Conservation (phyloP, 2,113 vertebrate genomes). For the Charadrius vociferus region DNA sequence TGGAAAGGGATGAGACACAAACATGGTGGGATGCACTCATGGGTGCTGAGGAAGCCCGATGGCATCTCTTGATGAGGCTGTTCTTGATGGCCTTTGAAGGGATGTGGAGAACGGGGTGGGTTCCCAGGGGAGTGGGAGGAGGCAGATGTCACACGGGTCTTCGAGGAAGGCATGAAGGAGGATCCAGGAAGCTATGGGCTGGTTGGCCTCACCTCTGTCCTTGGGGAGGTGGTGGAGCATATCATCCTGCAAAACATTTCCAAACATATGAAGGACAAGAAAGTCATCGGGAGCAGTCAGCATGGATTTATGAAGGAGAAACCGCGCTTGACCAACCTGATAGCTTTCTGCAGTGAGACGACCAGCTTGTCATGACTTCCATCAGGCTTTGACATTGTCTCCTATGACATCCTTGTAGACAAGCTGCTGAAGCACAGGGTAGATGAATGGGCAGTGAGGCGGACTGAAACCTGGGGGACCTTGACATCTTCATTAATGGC, state of each 20-base stretch:
- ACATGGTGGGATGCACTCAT: accelerated
- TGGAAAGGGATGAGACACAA: background rate
- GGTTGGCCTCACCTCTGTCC: accelerated
- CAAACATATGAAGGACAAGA: background rate
- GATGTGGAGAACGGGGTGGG: accelerated
- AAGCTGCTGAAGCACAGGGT: background rate
- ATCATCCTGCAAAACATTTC: background rate
- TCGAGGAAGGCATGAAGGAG: background rate
- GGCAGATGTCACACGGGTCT: background rate
- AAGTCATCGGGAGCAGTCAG: background rate
- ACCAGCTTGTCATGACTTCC: background rate
- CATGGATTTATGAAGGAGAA: background rate
- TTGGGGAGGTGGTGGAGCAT: background rate
- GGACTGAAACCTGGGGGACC: background rate
- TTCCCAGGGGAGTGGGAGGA: background rate
- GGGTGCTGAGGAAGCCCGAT: background rate
- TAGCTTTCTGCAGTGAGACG: background rate
- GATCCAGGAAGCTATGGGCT: background rate
- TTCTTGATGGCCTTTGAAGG: background rate
- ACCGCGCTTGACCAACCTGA: background rate
- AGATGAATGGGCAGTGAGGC: background rate
- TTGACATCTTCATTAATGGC: background rate
- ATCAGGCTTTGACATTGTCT: background rate
- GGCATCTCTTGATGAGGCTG: background rate
- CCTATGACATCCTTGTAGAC: background rate